Evolutionary conservation across 1,140 invertebrate species (phyloP).

Genomic region (Pentalonia nigronervosa): DNA sequence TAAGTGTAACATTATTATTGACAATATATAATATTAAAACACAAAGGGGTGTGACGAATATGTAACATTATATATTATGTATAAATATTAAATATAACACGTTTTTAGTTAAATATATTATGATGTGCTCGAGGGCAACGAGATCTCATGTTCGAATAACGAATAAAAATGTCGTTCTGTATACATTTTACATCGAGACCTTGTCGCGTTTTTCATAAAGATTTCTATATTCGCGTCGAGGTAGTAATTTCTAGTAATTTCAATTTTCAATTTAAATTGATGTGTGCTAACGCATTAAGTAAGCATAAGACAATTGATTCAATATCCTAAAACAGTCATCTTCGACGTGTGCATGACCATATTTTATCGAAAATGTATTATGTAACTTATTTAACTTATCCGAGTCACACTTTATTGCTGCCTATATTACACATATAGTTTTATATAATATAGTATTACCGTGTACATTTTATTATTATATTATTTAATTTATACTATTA

Average conservation of each 20-base stretch:
- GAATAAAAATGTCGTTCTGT: not conserved
- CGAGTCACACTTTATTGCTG: not conserved
- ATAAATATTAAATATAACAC: not conserved
- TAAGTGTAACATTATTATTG: not conserved
- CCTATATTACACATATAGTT: not conserved
- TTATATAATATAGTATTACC: not conserved
- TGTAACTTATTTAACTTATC: not conserved
- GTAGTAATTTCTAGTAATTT: no score
- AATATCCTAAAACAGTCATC: not conserved
- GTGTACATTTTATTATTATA: slow-evolving; percentile 19
- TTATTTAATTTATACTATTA: not conserved
- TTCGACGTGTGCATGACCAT: not conserved
- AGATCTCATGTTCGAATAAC: not conserved
- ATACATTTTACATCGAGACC: not conserved
- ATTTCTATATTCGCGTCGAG: not conserved
- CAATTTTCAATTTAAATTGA: not conserved
- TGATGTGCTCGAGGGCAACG: not conserved
- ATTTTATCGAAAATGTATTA: not conserved
- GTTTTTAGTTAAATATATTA: not conserved
- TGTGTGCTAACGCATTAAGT: not conserved
- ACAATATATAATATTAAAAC: not conserved
- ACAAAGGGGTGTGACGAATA: not conserved
- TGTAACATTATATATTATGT: not conserved
- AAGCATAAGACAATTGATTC: not conserved
- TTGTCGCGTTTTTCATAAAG: not conserved